phyloP scores from a whole-genome alignment of 1,140 invertebrate genomes.

The Harpegnathos saltator region DNA sequence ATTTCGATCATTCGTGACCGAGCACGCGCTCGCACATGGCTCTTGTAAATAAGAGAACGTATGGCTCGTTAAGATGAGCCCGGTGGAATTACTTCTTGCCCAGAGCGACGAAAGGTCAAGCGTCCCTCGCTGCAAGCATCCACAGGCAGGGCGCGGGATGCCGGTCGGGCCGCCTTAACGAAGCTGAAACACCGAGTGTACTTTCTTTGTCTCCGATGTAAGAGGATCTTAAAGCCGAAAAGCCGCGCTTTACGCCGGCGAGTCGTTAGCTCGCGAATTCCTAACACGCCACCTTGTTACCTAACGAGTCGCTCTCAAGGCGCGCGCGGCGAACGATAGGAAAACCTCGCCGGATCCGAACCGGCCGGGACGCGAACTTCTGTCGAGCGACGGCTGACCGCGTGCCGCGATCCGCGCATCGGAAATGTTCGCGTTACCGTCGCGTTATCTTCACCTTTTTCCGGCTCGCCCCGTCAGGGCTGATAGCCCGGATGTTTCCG shows the following conservation, averaged over 20 bases:
- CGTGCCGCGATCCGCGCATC: too few species aligned
- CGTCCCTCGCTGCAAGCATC: not conserved
- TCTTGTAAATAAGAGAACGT: slow-evolving; percentile 39
- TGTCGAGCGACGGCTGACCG: not conserved
- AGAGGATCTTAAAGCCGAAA: slow-evolving; percentile 39
- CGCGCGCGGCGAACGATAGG: too few species aligned
- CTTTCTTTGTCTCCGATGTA: not conserved
- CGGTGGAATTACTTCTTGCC: slow-evolving; percentile 56
- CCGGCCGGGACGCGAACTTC: not conserved
- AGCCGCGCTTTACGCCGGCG: too few species aligned
- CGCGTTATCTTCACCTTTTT: not conserved
- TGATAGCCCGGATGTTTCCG: not conserved
- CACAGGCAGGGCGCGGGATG: not conserved
- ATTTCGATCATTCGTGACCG: slow-evolving; percentile 13
- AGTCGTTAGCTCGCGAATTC: too few species aligned
- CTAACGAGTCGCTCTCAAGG: too few species aligned
- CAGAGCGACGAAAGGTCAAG: slow-evolving; percentile 58
- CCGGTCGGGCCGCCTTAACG: slow-evolving; percentile 27
- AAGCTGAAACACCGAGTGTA: slow-evolving; percentile 14
- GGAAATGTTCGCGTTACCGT: too few species aligned
- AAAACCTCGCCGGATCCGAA: too few species aligned
- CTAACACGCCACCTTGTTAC: too few species aligned
- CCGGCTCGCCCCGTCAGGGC: not conserved
- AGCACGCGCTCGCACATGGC: not conserved
- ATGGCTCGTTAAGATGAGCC: slow-evolving; percentile 52